These are phyloP conservation scores for Lophotis ruficrista DNA, from an alignment of 2,113 vertebrate species.

Conservation along the genomic window DNA sequence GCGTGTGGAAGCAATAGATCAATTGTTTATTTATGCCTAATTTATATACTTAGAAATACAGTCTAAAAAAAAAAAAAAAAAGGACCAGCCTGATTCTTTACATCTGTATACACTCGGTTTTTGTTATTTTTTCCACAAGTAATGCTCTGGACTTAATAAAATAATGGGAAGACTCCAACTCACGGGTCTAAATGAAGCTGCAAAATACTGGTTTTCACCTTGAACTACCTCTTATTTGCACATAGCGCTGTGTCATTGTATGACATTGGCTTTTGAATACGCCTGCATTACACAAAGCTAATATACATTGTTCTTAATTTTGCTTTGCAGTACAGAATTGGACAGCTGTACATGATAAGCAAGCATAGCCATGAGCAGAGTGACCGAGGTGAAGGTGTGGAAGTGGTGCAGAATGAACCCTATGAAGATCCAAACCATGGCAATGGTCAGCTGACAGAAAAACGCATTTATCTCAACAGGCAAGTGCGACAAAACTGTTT, in stretches of 20 bases:
- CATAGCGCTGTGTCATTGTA: rapidly evolving
- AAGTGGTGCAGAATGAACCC: slow-evolving; percentile 94
- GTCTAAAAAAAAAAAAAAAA: not conserved
- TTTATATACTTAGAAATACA: not conserved
- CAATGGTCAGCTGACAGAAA: slow-evolving; percentile 94
- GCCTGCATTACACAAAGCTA: not conserved
- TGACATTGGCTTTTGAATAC: not conserved
- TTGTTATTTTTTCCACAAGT: not conserved
- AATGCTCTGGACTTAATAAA: not conserved
- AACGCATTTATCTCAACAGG: slow-evolving; percentile 98
- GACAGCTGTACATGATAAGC: slow-evolving; percentile 95
- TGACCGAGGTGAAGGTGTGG: slow-evolving; percentile 94
- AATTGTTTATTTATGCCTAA: not conserved
- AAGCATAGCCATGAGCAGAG: slow-evolving; percentile 97
- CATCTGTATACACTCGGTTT: not conserved
- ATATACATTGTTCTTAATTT: slow-evolving; percentile 20
- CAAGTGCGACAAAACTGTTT: slow-evolving; percentile 44
- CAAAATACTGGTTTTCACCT: not conserved
- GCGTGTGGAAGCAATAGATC: not conserved
- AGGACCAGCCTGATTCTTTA: not conserved
- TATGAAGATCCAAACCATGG: slow-evolving; percentile 90
- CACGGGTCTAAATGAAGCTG: not conserved
- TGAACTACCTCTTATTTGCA: not conserved
- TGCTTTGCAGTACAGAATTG: slow-evolving; percentile 83
- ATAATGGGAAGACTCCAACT: not conserved